phyloP scores from a whole-genome alignment of 1,140 invertebrate species.

The Camponotus pennsylvanicus region DNA sequence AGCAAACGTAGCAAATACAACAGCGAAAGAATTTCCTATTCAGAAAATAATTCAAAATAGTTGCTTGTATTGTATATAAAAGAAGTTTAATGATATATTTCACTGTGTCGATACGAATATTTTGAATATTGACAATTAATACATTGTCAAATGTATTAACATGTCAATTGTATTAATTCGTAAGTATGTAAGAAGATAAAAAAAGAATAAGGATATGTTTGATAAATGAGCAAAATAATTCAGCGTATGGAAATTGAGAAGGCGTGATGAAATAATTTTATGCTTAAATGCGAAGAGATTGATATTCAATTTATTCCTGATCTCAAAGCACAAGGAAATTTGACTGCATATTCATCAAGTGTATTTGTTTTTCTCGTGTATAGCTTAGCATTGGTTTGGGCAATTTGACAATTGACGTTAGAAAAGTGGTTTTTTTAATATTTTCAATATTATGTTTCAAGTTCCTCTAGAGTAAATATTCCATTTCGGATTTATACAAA shows the following conservation, averaged over 20 bases:
- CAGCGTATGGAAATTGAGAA: neutral
- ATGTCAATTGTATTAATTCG: conserved; percentile 26
- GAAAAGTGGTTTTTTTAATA: conserved; percentile 15
- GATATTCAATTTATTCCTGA: conserved; percentile 49
- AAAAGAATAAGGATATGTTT: conserved; percentile 4
- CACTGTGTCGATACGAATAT: conserved; percentile 1
- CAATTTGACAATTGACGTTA: conserved; percentile 1
- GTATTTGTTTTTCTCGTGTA: conserved; percentile 12
- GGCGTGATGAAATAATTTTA: conserved; percentile 30
- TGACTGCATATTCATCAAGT: conserved; percentile 53
- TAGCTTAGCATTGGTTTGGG: conserved; percentile 22
- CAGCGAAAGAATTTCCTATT: conserved; percentile 7
- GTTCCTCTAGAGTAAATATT: conserved; percentile 54
- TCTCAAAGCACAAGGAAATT: conserved; percentile 51
- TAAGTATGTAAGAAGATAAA: neutral
- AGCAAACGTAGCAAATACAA: neutral
- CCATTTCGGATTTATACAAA: conserved; percentile 61
- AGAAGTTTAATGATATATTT: conserved; percentile 26
- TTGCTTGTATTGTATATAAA: conserved; percentile 28
- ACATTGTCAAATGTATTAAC: conserved; percentile 6
- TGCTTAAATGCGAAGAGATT: conserved; percentile 25
- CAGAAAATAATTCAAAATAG: conserved; percentile 45
- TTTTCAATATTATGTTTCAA: conserved; percentile 51
- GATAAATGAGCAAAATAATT: conserved; percentile 25
- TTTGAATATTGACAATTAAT: conserved; percentile 15